These are phyloP conservation scores for Andrena bicolor DNA, from an alignment of 2,888 invertebrate species.

Conservation along the genomic window DNA sequence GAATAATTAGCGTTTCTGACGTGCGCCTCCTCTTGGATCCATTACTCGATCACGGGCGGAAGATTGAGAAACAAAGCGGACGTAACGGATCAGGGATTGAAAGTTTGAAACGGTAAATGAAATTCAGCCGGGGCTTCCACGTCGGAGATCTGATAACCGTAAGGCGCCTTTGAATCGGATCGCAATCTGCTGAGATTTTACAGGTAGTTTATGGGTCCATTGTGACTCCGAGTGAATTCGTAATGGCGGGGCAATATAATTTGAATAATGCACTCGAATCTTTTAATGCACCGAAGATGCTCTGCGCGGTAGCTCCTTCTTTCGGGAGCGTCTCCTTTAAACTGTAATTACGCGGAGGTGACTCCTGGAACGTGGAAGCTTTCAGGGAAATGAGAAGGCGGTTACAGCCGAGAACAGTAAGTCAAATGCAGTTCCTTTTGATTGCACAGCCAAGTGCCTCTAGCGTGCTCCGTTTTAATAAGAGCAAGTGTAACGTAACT, in stretches of 20 bases:
- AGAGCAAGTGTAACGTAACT: slow-evolving; percentile 4
- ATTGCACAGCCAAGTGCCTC: slow-evolving; percentile 3
- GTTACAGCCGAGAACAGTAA: slow-evolving; percentile 29
- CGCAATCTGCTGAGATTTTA: slow-evolving; percentile 29
- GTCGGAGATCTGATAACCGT: slow-evolving; percentile 23
- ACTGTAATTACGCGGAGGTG: slow-evolving; percentile 6
- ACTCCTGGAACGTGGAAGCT: slow-evolving; percentile 29
- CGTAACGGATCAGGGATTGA: not conserved
- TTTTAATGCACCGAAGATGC: slow-evolving; percentile 25
- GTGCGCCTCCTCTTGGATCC: slow-evolving; percentile 30
- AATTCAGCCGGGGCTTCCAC: slow-evolving; percentile 18
- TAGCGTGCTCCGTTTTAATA: slow-evolving; percentile 20
- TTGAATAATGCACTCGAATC: slow-evolving; percentile 36
- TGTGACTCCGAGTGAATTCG: slow-evolving; percentile 33
- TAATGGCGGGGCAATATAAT: slow-evolving; percentile 39
- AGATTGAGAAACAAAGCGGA: slow-evolving; percentile 17
- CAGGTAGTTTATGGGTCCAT: slow-evolving; percentile 13
- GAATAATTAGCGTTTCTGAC: slow-evolving; percentile 45
- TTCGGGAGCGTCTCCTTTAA: slow-evolving; percentile 3
- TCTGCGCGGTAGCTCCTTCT: not conserved
- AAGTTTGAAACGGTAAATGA: slow-evolving; percentile 2
- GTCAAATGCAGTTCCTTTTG: slow-evolving; percentile 35
- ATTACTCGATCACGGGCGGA: slow-evolving; percentile 1
- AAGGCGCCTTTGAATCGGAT: slow-evolving; percentile 17
- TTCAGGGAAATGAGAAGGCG: slow-evolving; percentile 40